Conservation (phyloP, 2,113 vertebrate genomes). For the Climacteris rufus region DNA sequence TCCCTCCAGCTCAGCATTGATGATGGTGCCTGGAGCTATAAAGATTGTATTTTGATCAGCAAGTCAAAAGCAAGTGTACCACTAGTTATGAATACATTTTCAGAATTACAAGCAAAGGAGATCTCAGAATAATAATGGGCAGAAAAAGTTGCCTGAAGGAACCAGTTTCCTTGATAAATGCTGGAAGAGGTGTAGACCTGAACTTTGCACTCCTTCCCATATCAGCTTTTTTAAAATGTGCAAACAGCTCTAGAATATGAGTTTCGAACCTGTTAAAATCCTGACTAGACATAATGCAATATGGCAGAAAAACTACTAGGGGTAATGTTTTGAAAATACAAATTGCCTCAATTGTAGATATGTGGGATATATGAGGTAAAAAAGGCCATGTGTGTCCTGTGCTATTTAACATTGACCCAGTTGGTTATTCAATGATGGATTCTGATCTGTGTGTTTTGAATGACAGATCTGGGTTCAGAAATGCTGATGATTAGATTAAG, state of each 20-base stretch:
- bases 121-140: slow-evolving; percentile 27
- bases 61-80: slow-evolving; percentile 47
- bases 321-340: not conserved
- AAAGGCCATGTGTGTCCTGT: not conserved
- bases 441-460: not conserved
- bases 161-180: not conserved
- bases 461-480: slow-evolving; percentile 59
- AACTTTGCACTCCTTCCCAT: not conserved
- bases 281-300: not conserved
- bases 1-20: slow-evolving; percentile 32
- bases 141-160: slow-evolving; percentile 25
- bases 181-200: not conserved
- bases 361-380: not conserved
- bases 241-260: not conserved
- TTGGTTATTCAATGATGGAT: slow-evolving; percentile 35
- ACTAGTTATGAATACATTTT: slow-evolving; percentile 40
- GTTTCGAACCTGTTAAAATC: slow-evolving; percentile 6
- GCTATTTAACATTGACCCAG: not conserved
- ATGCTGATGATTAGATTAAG: slow-evolving; percentile 58
- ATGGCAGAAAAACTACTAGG: not conserved
- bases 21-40: slow-evolving; percentile 42
- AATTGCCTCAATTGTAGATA: not conserved
- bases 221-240: not conserved
- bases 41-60: slow-evolving; percentile 58
- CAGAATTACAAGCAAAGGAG: slow-evolving; percentile 1